Conservation (phyloP, 1,140 invertebrate species). For the Drosophila bifasciata region DNA sequence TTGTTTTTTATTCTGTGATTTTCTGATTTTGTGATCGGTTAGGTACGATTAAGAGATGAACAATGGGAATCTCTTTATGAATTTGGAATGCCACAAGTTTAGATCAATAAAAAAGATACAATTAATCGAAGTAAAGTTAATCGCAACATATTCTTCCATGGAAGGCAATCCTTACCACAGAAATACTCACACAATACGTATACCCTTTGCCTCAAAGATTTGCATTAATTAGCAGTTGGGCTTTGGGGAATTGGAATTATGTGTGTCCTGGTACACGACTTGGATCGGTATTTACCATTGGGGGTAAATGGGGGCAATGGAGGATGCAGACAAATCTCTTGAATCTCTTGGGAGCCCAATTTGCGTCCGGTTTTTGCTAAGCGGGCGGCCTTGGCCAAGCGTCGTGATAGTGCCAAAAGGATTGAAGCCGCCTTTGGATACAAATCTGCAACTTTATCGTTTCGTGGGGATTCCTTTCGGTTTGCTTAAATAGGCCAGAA, state of each 20-base stretch:
- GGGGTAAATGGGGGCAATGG: neutral
- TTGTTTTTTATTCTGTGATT: conserved; percentile 14
- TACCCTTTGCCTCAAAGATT: conserved; percentile 7
- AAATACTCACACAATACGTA: too few species aligned
- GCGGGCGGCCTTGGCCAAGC: conserved; percentile 26
- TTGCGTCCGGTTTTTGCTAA: conserved; percentile 9
- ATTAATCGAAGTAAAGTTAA: neutral
- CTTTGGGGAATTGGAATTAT: conserved; percentile 24
- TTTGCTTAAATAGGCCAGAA: conserved; percentile 44
- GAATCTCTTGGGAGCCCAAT: too few species aligned
- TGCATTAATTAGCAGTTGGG: conserved; percentile 33
- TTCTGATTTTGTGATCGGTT: conserved; percentile 22
- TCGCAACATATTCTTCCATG: too few species aligned
- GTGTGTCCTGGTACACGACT: conserved; percentile 40
- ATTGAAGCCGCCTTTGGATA: conserved; percentile 29
- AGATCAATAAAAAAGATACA: conserved; percentile 23
- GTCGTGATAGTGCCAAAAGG: conserved; percentile 38
- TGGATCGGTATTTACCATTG: neutral
- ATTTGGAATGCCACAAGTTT: conserved; percentile 9
- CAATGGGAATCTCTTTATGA: conserved; percentile 26
- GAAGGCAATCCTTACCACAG: too few species aligned
- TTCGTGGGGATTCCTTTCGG: conserved; percentile 29
- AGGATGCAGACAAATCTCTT: conserved; percentile 16
- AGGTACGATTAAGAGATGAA: conserved; percentile 30
- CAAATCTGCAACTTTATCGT: conserved; percentile 41